Evolutionary conservation across 2,113 vertebrate species (phyloP).

Genomic region (Trematocara zebra): DNA sequence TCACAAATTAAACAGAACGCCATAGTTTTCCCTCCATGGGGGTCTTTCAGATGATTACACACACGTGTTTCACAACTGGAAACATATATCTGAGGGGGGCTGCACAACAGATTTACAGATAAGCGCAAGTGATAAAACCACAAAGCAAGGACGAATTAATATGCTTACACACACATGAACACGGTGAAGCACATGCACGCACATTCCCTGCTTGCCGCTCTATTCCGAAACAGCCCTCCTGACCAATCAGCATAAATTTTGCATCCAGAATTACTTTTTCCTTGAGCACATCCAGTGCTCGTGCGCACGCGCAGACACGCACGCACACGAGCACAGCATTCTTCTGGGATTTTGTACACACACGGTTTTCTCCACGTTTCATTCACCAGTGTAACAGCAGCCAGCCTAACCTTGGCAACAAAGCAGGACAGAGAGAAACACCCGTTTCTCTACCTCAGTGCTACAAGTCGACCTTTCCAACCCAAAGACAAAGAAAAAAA

Average conservation of each 20-base stretch:
- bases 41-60: neutral
- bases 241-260: constrained; percentile 11
- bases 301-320: neutral
- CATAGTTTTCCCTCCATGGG: neutral
- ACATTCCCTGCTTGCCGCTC: neutral
- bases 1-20: constrained; percentile 23
- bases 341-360: neutral
- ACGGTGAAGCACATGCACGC: neutral
- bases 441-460: neutral
- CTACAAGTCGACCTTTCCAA: neutral
- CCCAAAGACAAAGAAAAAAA: neutral
- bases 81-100: neutral
- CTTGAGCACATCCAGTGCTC: neutral
- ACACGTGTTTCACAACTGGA: neutral
- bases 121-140: constrained; percentile 14
- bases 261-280: neutral
- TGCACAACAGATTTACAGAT: constrained; percentile 1
- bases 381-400: constrained; percentile 11
- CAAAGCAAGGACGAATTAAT: constrained; percentile 8
- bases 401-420: neutral
- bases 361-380: constrained; percentile 16
- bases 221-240: neutral
- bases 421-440: neutral
- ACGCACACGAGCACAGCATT: neutral
- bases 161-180: neutral